Base-by-base conservation (phyloP, 2,888 invertebrate genomes). In the Achlya flavicornis region DNA sequence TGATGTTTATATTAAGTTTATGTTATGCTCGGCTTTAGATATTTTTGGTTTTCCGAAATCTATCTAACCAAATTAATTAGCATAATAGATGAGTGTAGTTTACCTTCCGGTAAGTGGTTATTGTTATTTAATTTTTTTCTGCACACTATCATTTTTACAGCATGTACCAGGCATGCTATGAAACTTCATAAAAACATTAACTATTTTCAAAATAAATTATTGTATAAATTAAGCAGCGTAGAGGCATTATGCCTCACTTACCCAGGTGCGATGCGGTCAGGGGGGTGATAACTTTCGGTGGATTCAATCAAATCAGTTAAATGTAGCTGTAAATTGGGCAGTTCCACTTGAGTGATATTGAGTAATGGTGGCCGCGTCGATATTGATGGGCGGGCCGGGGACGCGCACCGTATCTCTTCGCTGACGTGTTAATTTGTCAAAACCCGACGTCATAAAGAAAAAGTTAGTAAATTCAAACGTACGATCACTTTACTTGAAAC, bases 321-420 rank as follows among this genome's bases (percentile, higher is more conserved):
- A 92, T 90, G 91, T 91, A 90, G 90, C 91, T 90, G 91, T 88
- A 91, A 92, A 92, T 92, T 90, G 90, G 88, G 85, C 89, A 91
- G 91, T 92, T 91, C 88, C 91, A 90, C 89, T 89, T 88, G 89
- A 90, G 84, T 86, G 91, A 85, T 91, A 88, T 89, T 92, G 92
- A 92, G 88, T 91, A 90, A 92, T 91, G 88, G 88, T 83, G 82
- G 84, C 82, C 83, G 85, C 79, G 73, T 76, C 86, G 82, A 85
- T 91, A 92, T 92, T 91, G 91, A 92, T 92, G 89, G 88, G 81
- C 79, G 74, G 83, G 76, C 78, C 74, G 78, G 76, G 81, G 76
- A 79, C 84, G 83, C 79, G 82, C 81, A 78, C 80, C 84, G 85
- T 85, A 87, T 87, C 86, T 86, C 86, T 72, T 77, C 80, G 78